Evolutionary conservation across 2,113 vertebrate species (phyloP).

Genomic region (Hoplias malabaricus): DNA sequence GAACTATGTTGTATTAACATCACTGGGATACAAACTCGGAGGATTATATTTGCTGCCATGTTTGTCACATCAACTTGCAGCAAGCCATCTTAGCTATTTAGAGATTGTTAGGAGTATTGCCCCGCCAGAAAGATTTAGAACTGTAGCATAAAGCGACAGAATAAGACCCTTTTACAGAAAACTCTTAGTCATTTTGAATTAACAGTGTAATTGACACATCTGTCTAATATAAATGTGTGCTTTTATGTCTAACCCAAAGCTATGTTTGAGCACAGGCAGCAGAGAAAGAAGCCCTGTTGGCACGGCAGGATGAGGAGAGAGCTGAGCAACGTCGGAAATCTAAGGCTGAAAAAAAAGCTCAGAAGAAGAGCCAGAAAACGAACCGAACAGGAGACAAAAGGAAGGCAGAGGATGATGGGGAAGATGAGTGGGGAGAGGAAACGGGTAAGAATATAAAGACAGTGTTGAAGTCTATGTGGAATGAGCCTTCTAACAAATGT

Average conservation of each 20-base stretch:
- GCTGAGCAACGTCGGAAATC: slow-evolving; percentile 78
- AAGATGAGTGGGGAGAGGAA: slow-evolving; percentile 82
- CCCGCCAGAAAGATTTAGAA: too few species aligned
- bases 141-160: too few species aligned
- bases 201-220: too few species aligned
- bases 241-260: neutral
- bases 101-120: too few species aligned
- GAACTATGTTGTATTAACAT: too few species aligned
- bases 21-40: too few species aligned
- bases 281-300: slow-evolving; percentile 84
- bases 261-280: slow-evolving; percentile 74
- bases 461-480: neutral
- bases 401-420: slow-evolving; percentile 74
- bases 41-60: too few species aligned
- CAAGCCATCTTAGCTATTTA: too few species aligned
- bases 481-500: too few species aligned
- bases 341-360: slow-evolving; percentile 82
- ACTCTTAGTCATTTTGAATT: too few species aligned
- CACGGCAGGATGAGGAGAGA: slow-evolving; percentile 84
- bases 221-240: neutral
- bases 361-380: slow-evolving; percentile 78
- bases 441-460: slow-evolving; percentile 67
- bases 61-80: too few species aligned
- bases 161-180: too few species aligned
- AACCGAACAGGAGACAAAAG: slow-evolving; percentile 74